These are phyloP conservation scores for Schizopygopsis pylzovi DNA, from an alignment of 2,797 vertebrate genomes.

Conservation along the genomic window DNA sequence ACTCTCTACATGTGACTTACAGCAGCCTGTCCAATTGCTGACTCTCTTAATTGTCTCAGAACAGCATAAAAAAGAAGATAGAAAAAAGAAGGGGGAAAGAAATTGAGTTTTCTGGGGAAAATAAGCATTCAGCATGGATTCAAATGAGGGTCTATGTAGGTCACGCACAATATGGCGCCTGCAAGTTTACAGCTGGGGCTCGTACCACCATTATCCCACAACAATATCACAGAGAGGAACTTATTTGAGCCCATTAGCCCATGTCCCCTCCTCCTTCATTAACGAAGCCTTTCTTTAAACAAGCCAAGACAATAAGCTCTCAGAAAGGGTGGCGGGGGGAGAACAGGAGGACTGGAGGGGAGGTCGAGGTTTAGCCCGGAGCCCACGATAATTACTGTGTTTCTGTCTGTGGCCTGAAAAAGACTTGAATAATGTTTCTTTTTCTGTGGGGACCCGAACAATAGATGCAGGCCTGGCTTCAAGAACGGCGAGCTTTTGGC, in stretches of 20 bases:
- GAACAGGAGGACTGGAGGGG: slow-evolving; percentile 35
- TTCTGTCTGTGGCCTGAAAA: slow-evolving; percentile 82
- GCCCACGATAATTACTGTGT: slow-evolving; percentile 85
- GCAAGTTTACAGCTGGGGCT: slow-evolving; percentile 72
- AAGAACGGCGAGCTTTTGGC: slow-evolving; percentile 77
- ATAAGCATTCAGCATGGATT: slow-evolving; percentile 55
- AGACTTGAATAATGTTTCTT: slow-evolving; percentile 91
- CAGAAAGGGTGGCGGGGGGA: slow-evolving; percentile 65
- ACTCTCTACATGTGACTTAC: slow-evolving; percentile 40
- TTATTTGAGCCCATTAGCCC: slow-evolving; percentile 83
- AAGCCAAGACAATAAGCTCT: slow-evolving; percentile 83
- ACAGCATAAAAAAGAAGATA: slow-evolving; percentile 26
- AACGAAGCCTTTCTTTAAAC: slow-evolving; percentile 81
- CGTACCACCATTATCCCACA: slow-evolving; percentile 71
- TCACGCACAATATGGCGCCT: slow-evolving; percentile 74
- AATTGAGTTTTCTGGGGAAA: neutral
- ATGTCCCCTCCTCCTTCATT: slow-evolving; percentile 81
- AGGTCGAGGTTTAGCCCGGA: slow-evolving; percentile 74
- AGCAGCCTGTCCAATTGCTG: slow-evolving; percentile 43
- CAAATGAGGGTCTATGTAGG: slow-evolving; percentile 71
- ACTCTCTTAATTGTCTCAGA: slow-evolving; percentile 62
- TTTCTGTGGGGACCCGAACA: slow-evolving; percentile 81
- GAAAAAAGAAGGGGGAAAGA: neutral
- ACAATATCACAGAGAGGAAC: slow-evolving; percentile 73
- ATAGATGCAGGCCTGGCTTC: slow-evolving; percentile 78